Evolutionary conservation across 2,113 vertebrate genomes (phyloP).

Genomic region (Zapornia atra): DNA sequence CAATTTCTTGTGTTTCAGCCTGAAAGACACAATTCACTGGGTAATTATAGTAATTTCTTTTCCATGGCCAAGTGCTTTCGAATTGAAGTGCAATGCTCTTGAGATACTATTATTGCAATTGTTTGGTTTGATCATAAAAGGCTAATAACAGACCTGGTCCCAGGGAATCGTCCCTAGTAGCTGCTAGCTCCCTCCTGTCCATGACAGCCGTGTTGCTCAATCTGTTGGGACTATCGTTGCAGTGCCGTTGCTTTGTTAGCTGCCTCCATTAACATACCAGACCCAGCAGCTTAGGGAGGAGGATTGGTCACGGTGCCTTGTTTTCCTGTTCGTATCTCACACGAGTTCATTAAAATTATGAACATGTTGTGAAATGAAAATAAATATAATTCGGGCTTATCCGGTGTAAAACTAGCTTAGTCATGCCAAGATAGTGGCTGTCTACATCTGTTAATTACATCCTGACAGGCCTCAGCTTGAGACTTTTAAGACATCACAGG

Average conservation of each 20-base stretch:
- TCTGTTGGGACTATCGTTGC: background rate
- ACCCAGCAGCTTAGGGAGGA: background rate
- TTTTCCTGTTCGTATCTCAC: constrained; percentile 25
- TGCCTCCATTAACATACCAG: background rate
- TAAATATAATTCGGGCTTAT: constrained; percentile 16
- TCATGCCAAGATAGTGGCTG: constrained; percentile 39
- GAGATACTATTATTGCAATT: background rate
- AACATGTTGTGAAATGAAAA: constrained; percentile 47
- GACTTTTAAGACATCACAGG: background rate
- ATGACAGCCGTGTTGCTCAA: accelerated
- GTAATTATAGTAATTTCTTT: background rate
- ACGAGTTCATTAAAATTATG: constrained; percentile 35
- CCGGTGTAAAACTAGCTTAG: constrained; percentile 52
- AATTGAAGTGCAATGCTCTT: background rate
- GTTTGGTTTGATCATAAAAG: background rate
- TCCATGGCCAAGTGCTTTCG: background rate
- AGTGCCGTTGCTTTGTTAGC: background rate
- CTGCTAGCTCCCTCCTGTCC: background rate
- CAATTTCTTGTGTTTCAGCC: background rate
- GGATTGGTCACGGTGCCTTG: background rate
- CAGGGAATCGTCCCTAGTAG: background rate
- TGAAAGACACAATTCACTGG: background rate
- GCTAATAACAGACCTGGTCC: background rate
- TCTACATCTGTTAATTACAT: constrained; percentile 48
- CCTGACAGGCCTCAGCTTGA: constrained; percentile 42